Percentiles rank a stretch among this genome's conserved stretches.
phyloP scores from a whole-genome alignment of 2,113 vertebrate genomes.

The Alligator sinensis region DNA sequence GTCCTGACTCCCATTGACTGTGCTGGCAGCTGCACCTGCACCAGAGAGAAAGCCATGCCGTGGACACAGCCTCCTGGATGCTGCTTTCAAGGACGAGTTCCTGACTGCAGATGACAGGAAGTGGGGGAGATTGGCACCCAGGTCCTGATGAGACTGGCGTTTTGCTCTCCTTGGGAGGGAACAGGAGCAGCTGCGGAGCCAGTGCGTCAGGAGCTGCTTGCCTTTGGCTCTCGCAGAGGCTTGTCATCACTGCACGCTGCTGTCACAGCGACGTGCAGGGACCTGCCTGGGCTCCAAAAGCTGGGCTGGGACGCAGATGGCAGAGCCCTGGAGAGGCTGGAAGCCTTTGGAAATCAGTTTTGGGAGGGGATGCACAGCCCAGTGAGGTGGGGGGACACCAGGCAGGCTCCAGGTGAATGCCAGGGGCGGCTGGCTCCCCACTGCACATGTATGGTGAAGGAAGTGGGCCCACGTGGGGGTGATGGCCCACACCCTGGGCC shows the following conservation, averaged over 20 bases:
- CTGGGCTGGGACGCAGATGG: background rate
- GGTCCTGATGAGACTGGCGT: background rate
- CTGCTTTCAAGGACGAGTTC: background rate
- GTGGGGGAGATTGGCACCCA: background rate
- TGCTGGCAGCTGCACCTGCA: background rate
- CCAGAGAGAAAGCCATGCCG: background rate
- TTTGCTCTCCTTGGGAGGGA: background rate
- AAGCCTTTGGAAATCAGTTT: background rate
- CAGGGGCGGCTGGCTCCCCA: background rate
- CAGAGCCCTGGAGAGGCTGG: too few species aligned
- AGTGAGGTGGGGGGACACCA: too few species aligned
- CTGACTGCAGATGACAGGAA: constrained; percentile 17
- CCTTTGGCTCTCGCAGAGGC: background rate
- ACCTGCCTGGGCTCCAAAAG: background rate
- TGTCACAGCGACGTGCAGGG: background rate
- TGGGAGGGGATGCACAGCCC: too few species aligned
- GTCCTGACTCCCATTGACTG: background rate
- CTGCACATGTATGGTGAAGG: background rate
- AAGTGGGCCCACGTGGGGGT: too few species aligned
- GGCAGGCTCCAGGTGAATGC: too few species aligned
- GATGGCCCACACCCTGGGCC: background rate
- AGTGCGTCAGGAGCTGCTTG: background rate
- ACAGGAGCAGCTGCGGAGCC: background rate
- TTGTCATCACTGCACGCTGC: background rate
- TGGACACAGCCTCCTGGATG: background rate